Evolutionary conservation across 2,797 vertebrate species (phyloP), one percentile per base, ranked within the genome.

Genomic region (Schizothorax lantsangensis): DNA sequence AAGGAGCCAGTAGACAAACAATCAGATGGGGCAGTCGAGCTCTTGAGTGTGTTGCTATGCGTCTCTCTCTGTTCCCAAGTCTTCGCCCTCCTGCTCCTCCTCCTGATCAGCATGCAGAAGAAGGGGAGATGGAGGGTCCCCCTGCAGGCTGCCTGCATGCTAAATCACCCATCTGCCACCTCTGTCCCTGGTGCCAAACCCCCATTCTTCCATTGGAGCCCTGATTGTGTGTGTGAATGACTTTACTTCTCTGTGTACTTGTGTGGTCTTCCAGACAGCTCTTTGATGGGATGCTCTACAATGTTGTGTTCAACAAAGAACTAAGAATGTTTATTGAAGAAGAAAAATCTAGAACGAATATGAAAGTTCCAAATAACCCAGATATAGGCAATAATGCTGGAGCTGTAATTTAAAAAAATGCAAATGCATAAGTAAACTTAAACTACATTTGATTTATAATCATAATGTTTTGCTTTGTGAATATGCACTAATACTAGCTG

Each of bases 121-220:
- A 74, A 84, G 47, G 26, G 83, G 71, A 74, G 59, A 88, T 21
- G 11, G 68, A 89, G 75, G 71, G 62, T 36, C 54, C 68, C 84
- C 85, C 88, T 89, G 81, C 69, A 86, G 88, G 90, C 87, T 86
- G 47, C 84, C 71, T 91, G 90, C 90, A 88, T 88, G 73, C 79
- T 85, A 86, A 86, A 88, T 89, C 87, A 89, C 69, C 86, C 90
- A 89, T 88, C 88, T 88, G 88, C 86, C 81, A 84, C 66, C 64
- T 62, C 84, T 69, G 75, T 86, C 81, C 57, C 81, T 81, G 15
- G 45, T 62, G 79, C 87, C 85, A 72, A 47, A n/a, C 73, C 79
- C 86, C 47, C 47, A 81, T 75, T 88, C 79, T 84, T 81, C 71
- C 45, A 69, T 43, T 57, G 36, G 21, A 72, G 17, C 5, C 5